Conservation (phyloP, 2,113 vertebrate species). For the Anser brachyrhynchus region DNA sequence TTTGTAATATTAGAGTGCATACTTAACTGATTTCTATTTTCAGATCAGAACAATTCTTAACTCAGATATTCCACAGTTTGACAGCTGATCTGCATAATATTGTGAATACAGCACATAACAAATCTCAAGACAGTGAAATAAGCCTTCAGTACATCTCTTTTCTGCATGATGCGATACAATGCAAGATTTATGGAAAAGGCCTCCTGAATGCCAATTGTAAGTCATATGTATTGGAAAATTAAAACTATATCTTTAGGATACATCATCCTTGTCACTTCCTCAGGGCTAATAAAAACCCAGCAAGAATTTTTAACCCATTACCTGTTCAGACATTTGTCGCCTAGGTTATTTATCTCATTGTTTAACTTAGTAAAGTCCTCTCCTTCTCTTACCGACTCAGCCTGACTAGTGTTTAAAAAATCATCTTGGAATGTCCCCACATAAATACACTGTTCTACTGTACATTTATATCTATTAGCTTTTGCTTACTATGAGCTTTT, state of each 20-base stretch:
- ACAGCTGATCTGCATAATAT: conserved; percentile 35
- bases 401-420: rapidly evolving
- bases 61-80: conserved; percentile 13
- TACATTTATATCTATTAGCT: neutral
- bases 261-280: neutral
- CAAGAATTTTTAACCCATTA: neutral
- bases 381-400: neutral
- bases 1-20: neutral
- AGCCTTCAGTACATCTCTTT: neutral
- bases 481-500: neutral
- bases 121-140: neutral
- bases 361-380: neutral
- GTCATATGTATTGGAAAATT: neutral
- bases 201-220: neutral
- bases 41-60: neutral
- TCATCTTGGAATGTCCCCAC: neutral
- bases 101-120: neutral
- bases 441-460: neutral
- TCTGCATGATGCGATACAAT: neutral
- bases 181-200: neutral
- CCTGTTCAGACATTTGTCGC: neutral
- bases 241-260: neutral
- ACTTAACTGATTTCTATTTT: neutral
- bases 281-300: neutral
- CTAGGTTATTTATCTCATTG: neutral